Evolutionary conservation across 2,888 invertebrate species (phyloP).

Genomic region (Phorcus lineatus): DNA sequence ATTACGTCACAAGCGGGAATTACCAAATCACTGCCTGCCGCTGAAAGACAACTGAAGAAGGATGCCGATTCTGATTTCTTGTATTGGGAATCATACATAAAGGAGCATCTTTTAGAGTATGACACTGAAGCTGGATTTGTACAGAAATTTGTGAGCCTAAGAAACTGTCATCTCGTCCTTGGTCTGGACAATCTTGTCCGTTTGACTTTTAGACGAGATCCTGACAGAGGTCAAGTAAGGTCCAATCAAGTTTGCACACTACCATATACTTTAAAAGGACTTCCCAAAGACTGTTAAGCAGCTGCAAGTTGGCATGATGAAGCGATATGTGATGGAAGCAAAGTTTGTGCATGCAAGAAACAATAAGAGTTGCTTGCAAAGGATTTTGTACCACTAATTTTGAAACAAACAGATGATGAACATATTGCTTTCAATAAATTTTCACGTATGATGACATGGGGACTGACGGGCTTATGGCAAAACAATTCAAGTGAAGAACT

Average conservation of each 20-base stretch:
- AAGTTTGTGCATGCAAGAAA: not conserved
- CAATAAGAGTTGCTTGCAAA: not conserved
- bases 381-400: not conserved
- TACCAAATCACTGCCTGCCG: not conserved
- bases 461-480: not conserved
- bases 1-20: not conserved
- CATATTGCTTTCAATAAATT: not conserved
- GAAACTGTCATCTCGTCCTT: not conserved
- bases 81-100: not conserved
- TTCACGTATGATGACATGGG: not conserved
- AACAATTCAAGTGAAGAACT: too few species aligned
- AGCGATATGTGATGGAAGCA: not conserved
- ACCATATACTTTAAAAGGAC: conserved; percentile 13
- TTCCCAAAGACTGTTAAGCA: not conserved
- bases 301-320: not conserved
- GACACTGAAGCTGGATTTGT: not conserved
- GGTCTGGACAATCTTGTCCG: conserved; percentile 9
- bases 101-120: not conserved
- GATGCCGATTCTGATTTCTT: not conserved
- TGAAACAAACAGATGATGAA: not conserved
- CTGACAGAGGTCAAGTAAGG: not conserved
- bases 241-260: conserved; percentile 4
- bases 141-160: not conserved
- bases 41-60: not conserved
- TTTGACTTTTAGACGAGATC: not conserved